Base-by-base conservation (phyloP, 2,888 invertebrate genomes). In the Acleris holmiana region DNA sequence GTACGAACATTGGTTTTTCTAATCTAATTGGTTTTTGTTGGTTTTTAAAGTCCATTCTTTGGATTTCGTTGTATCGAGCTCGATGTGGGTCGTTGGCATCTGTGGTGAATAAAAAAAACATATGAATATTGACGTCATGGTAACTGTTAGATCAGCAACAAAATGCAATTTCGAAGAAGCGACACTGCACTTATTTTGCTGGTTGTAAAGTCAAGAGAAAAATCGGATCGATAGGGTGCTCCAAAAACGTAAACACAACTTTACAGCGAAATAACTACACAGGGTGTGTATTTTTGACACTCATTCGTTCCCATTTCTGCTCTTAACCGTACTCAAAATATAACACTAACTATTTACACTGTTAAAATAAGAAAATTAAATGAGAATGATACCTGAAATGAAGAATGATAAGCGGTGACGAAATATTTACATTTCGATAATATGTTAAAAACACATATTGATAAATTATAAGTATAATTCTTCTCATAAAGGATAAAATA, bases 31-130 rank as follows among this genome's bases (percentile, higher is more conserved):
- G 61, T 68, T 70, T 71, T 69, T 76, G 74, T 67, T 75, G 79
- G 77, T 73, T 77, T 76, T 75, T 76, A 74, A 70, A 61, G 61
- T 77, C 79, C 74, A 68, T 78, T 73, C 73, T 70, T 71, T 71
- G 73, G 68, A 66, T 67, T 65, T 68, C 67, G 64, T 75, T 77
- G 75, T 75, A 74, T 71, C 65, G 88, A 90, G 90, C 90, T 86
- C 88, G 91, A 83, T 85, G 89, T 87, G 80, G 86, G 72, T 82
- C 89, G 86, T 81, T 88, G 89, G 86, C 91, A 91, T 91, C 91
- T 92, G 91, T 89, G 77, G 69, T 76, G 76, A 77, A 72, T 72
- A 74, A 75, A 84, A 84, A 84, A 83, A 77, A 79, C 70, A 77
- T 51, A 25, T 66, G 75, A 79, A 73, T 76, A 72, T 71, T 71